Base-by-base conservation (phyloP, 2,888 invertebrate species). In the Macrophya alboannulata region DNA sequence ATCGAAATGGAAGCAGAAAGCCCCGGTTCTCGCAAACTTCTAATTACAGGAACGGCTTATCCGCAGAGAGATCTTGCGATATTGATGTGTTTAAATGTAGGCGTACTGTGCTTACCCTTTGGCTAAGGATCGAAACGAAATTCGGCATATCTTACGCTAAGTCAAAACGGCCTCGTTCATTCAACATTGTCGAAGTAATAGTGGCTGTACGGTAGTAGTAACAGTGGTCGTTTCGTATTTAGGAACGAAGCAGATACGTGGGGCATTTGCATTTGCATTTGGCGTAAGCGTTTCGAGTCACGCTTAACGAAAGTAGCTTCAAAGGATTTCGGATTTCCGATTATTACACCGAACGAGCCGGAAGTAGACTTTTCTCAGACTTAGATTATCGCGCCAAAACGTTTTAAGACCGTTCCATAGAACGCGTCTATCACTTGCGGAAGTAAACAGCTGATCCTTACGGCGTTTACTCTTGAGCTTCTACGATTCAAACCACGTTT, bases 11-110 rank as follows among this genome's bases (percentile, higher is more conserved):
- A 83, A 71, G 74, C 81, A 76, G 68, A 62, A 37, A 48, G 62
- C 59, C 76, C 55, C 76, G 48, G 85, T 71, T 83, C 68, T 71
- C 6, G 15, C 82, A 40, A 85, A 79, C 81, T 82, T 51, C 85
- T 85, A 85, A 85, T 85, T 85, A 85, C 51, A 25, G 79, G 77
- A 31, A 68, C 43, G 65, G 79, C 85, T 85, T 79, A 85, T 77
- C 85, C 85, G 25, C 5, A 21, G 5, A 62, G 15, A 85, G 85
- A 77, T 85, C 62, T 62, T 55, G 17, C 31, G 59, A 51, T 85
- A 17, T 85, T 72, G 85, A 85, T 84, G 72, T 59, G 21, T 62
- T 62, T 40, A 40, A 45, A 81, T 62, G 77, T 77, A 10, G 77
- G 51, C 81, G 77, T 55, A 17, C 17, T 55, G 37, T 17, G 37